These are phyloP conservation scores for Ondatra zibethicus DNA, from an alignment of 2,113 vertebrate genomes.

Conservation along the genomic window DNA sequence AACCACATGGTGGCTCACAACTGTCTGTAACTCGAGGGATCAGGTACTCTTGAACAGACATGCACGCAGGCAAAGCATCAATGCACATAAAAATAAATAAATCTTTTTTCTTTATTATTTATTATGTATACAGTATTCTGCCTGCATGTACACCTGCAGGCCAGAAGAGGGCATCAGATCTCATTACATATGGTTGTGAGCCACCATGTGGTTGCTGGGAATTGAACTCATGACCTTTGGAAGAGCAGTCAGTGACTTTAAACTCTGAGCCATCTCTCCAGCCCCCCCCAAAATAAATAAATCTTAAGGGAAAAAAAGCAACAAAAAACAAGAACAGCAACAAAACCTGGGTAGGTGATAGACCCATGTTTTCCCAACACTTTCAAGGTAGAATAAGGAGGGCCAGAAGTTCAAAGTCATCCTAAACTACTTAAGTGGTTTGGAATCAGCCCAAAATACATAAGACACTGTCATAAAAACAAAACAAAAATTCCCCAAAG, in stretches of 20 bases:
- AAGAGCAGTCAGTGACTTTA: too few species aligned
- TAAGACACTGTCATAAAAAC: too few species aligned
- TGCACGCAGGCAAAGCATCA: not conserved
- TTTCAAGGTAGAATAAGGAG: not conserved
- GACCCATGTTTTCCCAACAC: not conserved
- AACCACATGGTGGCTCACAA: not conserved
- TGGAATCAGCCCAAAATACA: not conserved
- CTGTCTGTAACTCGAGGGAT: not conserved
- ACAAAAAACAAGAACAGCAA: not conserved
- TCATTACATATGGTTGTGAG: too few species aligned
- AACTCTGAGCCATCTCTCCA: too few species aligned
- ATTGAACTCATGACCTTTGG: too few species aligned
- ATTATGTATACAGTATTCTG: too few species aligned
- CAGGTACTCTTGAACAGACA: not conserved
- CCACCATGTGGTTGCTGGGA: too few species aligned
- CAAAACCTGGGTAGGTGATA: not conserved
- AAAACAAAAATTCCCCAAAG: not conserved
- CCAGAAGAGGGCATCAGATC: too few species aligned
- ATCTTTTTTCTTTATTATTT: too few species aligned
- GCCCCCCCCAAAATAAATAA: not conserved
- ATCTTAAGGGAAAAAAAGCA: not conserved
- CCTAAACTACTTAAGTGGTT: not conserved
- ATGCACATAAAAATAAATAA: not conserved
- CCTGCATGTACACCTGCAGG: too few species aligned
- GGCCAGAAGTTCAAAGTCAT: not conserved